Evolutionary conservation across 2,113 vertebrate species (phyloP), one percentile per base, ranked within the genome.

Genomic region (Bostrychus sinensis): DNA sequence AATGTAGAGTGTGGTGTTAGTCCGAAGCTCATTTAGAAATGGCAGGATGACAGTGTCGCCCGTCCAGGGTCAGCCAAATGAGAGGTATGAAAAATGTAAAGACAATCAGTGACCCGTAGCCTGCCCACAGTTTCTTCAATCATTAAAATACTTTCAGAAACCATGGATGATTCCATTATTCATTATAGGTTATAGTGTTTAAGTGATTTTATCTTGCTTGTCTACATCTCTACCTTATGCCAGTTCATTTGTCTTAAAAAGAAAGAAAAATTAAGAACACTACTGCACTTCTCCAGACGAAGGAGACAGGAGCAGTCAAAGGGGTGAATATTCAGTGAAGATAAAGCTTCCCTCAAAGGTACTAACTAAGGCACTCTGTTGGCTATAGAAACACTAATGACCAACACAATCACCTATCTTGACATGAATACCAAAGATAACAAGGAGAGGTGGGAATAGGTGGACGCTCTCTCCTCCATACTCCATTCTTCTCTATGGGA

Each of bases 71-170:
- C 81, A 68, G 75, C 59, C 74, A 89, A 77, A 91, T 84, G 80
- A 89, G 82, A 86, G 67, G 80, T 56, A 85, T 82, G 45, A 79
- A 77, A 86, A 89, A 86, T 88, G 80, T 84, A 87, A 91, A 88
- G 89, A 87, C 80, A 60, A 80, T 79, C 82, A 58, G 79, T 91
- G 91, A 93, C 90, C 92, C 89, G 66, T 86, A 77, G 77, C 88
- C 67, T 80, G 67, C 78, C 86, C 79, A 69, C 82, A 65, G 81
- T 78, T 88, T 89, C 80, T 85, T 86, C 89, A 89, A 92, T 92
- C 91, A 92, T 92, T 92, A 92, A 92, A 92, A 91, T 90, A 85
- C 74, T 87, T 78, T 84, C 51, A 66, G 80, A 75, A 86, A 88
- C 77, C 66, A 48, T 46, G 79, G 63, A 83, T 74, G 61, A 87